Conservation (phyloP, 2,113 vertebrate genomes). For the Puma concolor region DNA sequence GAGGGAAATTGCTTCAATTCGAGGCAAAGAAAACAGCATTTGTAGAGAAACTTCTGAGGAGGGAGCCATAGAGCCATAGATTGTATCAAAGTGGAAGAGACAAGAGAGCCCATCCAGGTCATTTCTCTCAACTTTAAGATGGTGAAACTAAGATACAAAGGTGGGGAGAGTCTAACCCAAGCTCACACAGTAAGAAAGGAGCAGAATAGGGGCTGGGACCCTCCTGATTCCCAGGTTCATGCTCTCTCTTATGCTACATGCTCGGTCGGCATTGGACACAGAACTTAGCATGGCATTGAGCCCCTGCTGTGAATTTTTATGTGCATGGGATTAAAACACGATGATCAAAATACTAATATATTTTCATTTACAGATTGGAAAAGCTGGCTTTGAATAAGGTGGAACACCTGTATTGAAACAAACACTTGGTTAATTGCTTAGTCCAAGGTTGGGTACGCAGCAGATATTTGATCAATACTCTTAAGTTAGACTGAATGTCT, state of each 20-base stretch:
- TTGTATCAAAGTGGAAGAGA: not conserved
- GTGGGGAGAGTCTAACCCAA: fast-evolving
- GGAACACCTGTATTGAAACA: not conserved
- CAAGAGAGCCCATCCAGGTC: fast-evolving
- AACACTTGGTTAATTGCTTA: conserved; percentile 40
- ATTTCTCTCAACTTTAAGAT: not conserved
- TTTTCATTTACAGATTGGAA: conserved; percentile 15
- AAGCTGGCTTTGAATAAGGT: conserved; percentile 41
- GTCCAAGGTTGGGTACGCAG: conserved; percentile 12
- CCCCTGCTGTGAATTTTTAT: not conserved
- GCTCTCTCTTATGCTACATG: fast-evolving
- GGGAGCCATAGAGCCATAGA: not conserved
- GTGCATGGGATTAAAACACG: not conserved
- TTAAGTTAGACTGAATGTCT: not conserved
- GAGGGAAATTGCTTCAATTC: not conserved
- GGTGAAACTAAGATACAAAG: not conserved
- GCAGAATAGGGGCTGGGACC: not conserved
- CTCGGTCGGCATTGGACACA: not conserved
- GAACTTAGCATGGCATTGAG: not conserved
- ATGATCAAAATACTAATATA: not conserved
- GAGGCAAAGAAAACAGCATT: not conserved
- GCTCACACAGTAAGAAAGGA: not conserved
- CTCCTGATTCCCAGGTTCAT: not conserved
- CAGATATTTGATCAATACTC: conserved; percentile 40
- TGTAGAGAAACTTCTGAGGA: not conserved